Conservation (phyloP, 2,888 invertebrate species). For the Drosophila siamana region DNA sequence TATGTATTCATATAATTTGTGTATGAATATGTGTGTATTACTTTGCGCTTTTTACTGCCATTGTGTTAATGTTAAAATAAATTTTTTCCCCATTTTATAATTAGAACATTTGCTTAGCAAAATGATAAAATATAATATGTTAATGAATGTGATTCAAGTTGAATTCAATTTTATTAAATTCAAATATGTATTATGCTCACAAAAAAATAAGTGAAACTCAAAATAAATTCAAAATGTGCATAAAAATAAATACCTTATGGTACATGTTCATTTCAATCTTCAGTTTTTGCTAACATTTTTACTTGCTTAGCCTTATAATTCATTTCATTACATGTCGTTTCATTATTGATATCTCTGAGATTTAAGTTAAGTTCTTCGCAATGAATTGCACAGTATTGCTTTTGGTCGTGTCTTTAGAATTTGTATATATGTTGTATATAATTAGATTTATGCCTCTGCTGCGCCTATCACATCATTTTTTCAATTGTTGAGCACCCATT, state of each 20-base stretch:
- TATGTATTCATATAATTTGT: conserved; percentile 14
- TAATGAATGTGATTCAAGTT: conserved; percentile 15
- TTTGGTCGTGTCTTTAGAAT: conserved; percentile 40
- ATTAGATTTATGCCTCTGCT: conserved; percentile 14
- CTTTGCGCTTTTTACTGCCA: conserved; percentile 24
- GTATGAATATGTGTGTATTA: conserved; percentile 6
- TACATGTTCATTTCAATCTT: conserved; percentile 22
- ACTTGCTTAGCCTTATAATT: conserved; percentile 14
- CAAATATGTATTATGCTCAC: conserved; percentile 28
- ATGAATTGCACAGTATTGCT: conserved; percentile 39
- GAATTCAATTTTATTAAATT: conserved; percentile 64
- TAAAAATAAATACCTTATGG: conserved; percentile 36
- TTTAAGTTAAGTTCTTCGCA: conserved; percentile 25
- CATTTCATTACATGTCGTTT: conserved; percentile 8
- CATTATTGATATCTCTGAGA: conserved; percentile 28
- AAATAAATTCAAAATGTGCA: conserved; percentile 31
- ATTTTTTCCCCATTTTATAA: conserved; percentile 38
- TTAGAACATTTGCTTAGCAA: conserved; percentile 31
- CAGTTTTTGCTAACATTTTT: conserved; percentile 6
- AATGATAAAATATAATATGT: conserved; percentile 2
- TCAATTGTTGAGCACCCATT: conserved; percentile 48
- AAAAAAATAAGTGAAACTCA: conserved; percentile 35
- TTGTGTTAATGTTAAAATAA: conserved; percentile 14
- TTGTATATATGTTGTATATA: conserved; percentile 1
- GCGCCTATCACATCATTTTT: conserved; percentile 33